Evolutionary conservation across 2,113 vertebrate species (phyloP).

Genomic region (Psilopsiagon aymara): DNA sequence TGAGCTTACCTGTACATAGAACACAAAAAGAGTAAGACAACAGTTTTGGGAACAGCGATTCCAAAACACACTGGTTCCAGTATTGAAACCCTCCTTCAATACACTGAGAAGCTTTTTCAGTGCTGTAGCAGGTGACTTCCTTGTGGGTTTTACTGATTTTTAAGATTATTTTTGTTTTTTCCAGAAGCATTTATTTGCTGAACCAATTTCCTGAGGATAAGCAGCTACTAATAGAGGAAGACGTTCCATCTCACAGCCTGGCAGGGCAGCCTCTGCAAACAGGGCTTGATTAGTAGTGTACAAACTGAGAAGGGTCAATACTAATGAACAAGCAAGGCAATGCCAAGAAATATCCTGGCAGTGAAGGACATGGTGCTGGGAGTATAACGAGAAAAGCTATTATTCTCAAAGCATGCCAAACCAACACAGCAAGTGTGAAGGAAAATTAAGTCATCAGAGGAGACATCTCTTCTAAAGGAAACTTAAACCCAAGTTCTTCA

Average conservation of each 20-base stretch:
- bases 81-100: neutral
- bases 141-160: neutral
- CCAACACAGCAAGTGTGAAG: constrained; percentile 15
- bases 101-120: neutral
- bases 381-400: constrained; percentile 48
- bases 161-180: neutral
- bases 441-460: constrained; percentile 47
- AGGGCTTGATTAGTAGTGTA: neutral
- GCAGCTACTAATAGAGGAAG: constrained; percentile 1
- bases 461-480: constrained; percentile 40
- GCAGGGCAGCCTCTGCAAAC: neutral
- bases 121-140: neutral
- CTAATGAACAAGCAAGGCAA: constrained; percentile 59
- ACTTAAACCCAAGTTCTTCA: constrained; percentile 12
- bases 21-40: neutral
- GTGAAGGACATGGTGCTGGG: constrained; percentile 45
- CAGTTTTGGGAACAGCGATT: neutral
- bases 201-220: neutral
- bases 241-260: neutral
- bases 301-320: neutral
- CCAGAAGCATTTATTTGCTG: neutral
- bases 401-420: constrained; percentile 39
- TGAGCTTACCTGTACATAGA: neutral
- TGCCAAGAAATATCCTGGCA: constrained; percentile 58
- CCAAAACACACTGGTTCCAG: neutral